Evolutionary conservation across 2,113 vertebrate genomes (phyloP).

Genomic region (Octodon degus): DNA sequence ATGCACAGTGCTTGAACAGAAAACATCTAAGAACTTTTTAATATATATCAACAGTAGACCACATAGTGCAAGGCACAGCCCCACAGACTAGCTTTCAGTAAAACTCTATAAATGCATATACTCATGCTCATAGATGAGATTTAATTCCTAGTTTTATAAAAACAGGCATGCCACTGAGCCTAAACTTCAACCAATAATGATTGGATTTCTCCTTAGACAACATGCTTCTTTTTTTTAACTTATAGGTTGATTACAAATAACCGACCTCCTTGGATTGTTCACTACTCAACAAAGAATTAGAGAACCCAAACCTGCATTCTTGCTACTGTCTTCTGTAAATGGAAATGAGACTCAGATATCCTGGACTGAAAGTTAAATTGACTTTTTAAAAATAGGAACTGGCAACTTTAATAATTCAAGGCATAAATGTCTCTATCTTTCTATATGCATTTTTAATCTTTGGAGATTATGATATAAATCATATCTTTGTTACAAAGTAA

Average conservation of each 20-base stretch:
- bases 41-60: background rate
- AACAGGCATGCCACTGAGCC: background rate
- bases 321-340: constrained; percentile 39
- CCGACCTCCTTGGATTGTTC: constrained; percentile 32
- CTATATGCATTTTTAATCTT: constrained; percentile 66
- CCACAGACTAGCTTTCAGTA: background rate
- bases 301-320: constrained; percentile 15
- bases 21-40: constrained; percentile 37
- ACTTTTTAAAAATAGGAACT: constrained; percentile 77
- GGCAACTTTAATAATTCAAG: constrained; percentile 77
- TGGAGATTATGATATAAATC: constrained; percentile 64
- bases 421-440: constrained; percentile 67
- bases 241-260: constrained; percentile 53
- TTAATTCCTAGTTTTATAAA: constrained; percentile 59
- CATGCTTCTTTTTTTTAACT: constrained; percentile 31
- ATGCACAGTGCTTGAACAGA: constrained; percentile 8
- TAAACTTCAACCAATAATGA: constrained; percentile 54
- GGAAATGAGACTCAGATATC: constrained; percentile 65
- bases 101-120: constrained; percentile 22
- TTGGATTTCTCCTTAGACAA: constrained; percentile 43
- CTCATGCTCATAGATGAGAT: constrained; percentile 14
- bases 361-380: constrained; percentile 63
- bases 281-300: constrained; percentile 47
- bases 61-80: background rate
- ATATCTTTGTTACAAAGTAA: constrained; percentile 67